A percentile compares a stretch with the other conserved stretches of the same genome.
These are phyloP conservation scores for Hypanus sabinus DNA, from an alignment of 2,113 vertebrate species.

Conservation along the genomic window DNA sequence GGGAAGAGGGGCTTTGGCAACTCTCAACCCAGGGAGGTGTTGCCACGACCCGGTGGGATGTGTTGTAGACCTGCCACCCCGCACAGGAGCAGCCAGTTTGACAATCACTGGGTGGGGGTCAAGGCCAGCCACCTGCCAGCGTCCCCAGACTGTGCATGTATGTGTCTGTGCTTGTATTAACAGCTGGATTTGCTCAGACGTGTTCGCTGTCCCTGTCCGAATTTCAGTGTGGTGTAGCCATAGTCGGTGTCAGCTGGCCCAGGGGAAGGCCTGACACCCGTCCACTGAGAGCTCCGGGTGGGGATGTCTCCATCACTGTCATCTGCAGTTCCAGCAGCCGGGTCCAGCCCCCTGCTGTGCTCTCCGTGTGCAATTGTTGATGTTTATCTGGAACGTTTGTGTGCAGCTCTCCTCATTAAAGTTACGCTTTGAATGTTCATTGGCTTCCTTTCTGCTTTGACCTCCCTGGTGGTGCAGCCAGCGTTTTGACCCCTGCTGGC, in stretches of 20 bases:
- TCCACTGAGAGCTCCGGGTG: neutral
- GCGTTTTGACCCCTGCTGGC: too few relatives aligned
- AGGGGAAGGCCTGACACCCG: neutral
- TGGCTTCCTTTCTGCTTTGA: neutral
- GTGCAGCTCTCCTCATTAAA: neutral
- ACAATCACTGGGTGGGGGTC: neutral
- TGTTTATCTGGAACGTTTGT: neutral
- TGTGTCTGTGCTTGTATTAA: neutral
- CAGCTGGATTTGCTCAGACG: neutral
- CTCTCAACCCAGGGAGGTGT: slow-evolving; percentile 48
- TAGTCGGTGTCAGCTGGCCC: neutral
- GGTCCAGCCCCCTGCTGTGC: neutral
- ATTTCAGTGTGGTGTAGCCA: neutral
- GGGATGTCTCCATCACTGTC: too few relatives aligned
- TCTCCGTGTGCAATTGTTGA: neutral
- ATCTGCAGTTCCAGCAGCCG: neutral
- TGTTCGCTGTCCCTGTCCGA: neutral
- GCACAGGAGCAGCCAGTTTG: too few relatives aligned
- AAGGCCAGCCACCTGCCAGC: neutral
- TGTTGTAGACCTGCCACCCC: slow-evolving; percentile 39
- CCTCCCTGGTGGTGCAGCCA: too few relatives aligned
- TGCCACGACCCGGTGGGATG: slow-evolving; percentile 44
- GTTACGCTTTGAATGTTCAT: neutral
- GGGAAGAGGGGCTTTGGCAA: slow-evolving; percentile 46
- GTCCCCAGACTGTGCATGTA: neutral